phyloP scores from a whole-genome alignment of 1,140 invertebrate species.

The Brachionus rotundiformis region DNA sequence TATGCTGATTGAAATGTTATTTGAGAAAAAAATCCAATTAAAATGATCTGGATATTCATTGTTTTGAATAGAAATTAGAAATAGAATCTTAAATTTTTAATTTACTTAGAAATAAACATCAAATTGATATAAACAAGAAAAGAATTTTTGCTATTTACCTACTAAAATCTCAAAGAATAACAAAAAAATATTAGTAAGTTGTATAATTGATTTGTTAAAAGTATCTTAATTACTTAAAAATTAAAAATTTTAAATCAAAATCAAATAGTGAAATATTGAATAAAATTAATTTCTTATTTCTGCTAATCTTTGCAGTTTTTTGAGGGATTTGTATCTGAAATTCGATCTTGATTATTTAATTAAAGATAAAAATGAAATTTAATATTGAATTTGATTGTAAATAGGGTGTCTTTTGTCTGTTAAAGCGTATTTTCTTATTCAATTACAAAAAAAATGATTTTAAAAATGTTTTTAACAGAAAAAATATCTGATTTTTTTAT shows the following conservation, averaged over 20 bases:
- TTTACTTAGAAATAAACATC: neutral
- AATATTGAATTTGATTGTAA: conserved; percentile 8
- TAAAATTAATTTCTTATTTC: conserved; percentile 5
- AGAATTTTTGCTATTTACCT: neutral
- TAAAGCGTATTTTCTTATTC: neutral
- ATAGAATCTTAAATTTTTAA: neutral
- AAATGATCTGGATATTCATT: neutral
- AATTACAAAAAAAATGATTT: neutral
- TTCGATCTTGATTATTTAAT: neutral
- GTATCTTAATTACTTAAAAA: neutral
- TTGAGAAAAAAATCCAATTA: neutral
- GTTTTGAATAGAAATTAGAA: neutral
- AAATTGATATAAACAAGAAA: neutral
- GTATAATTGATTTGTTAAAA: too few relatives aligned
- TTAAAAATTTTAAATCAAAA: neutral
- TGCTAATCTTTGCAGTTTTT: neutral
- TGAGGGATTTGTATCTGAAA: neutral
- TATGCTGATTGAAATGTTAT: conserved; percentile 4
- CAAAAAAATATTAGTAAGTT: too few relatives aligned
- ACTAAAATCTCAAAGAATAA: too few relatives aligned
- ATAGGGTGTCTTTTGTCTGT: neutral
- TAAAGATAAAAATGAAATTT: neutral
- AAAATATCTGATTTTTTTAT: neutral
- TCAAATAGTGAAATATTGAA: neutral
- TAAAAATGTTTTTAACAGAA: neutral